A percentile compares a stretch with the other conserved stretches of the same genome.
These are phyloP conservation scores for Chironomus striatipennis DNA, from an alignment of 1,140 invertebrate genomes.

Conservation along the genomic window DNA sequence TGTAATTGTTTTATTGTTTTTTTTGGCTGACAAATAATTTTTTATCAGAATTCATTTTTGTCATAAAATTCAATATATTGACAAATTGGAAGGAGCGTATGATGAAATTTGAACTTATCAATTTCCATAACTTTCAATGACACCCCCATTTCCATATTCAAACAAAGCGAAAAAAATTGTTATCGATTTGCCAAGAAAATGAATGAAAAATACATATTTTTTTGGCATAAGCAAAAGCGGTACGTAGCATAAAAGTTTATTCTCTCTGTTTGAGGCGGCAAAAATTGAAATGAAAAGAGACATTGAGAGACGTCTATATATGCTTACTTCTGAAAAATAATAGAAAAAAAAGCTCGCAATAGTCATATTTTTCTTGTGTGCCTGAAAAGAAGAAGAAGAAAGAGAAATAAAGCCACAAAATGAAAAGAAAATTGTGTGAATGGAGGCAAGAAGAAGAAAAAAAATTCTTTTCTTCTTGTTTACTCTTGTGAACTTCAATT, in stretches of 20 bases:
- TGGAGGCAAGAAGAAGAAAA: neutral
- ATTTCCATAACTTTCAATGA: neutral
- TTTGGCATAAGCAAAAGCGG: neutral
- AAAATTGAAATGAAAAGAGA: neutral
- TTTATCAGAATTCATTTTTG: too few species aligned
- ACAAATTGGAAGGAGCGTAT: too few species aligned
- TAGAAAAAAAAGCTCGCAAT: neutral
- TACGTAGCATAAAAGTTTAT: neutral
- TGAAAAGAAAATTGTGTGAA: slow-evolving; percentile 1
- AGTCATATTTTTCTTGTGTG: neutral
- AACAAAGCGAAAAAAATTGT: neutral
- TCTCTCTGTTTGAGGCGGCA: neutral
- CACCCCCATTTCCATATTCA: too few species aligned
- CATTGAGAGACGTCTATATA: neutral
- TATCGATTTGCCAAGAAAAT: slow-evolving; percentile 1
- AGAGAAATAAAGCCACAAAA: neutral
- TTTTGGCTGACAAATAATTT: too few species aligned
- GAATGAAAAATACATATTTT: slow-evolving; percentile 14
- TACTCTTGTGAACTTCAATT: too few species aligned
- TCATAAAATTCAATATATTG: too few species aligned
- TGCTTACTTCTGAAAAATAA: too few species aligned
- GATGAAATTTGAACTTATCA: too few species aligned
- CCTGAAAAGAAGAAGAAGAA: neutral
- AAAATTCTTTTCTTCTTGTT: too few species aligned
- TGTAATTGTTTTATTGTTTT: too few species aligned